Conservation (phyloP, 2,888 invertebrate genomes). For the Ochropleura leucogaster region DNA sequence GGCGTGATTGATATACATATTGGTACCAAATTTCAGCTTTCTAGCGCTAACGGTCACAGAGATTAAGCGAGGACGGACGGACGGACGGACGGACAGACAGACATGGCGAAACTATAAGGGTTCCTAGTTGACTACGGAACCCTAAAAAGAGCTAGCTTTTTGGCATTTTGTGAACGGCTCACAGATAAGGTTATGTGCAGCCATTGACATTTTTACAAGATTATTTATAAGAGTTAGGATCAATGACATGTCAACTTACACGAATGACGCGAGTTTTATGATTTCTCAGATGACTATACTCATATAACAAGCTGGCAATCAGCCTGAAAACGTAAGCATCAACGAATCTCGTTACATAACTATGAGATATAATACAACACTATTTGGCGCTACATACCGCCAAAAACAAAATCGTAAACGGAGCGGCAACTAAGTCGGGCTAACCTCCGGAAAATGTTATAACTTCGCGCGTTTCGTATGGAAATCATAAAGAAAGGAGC, state of each 20-base stretch:
- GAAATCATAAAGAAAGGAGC: constrained; percentile 38
- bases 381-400: constrained; percentile 27
- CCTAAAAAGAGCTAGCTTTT: too few relatives aligned
- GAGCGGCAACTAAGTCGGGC: constrained; percentile 6
- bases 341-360: constrained; percentile 46
- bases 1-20: too few relatives aligned
- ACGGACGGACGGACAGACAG: too few relatives aligned
- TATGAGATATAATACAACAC: constrained; percentile 22
- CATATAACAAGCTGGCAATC: constrained; percentile 42
- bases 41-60: too few relatives aligned
- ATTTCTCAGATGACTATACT: constrained; percentile 30
- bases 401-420: constrained; percentile 21
- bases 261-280: constrained; percentile 8
- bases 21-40: too few relatives aligned
- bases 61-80: too few relatives aligned
- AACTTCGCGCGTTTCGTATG: background rate
- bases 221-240: constrained; percentile 8
- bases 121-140: too few relatives aligned
- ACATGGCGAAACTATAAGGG: too few relatives aligned
- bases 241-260: constrained; percentile 28
- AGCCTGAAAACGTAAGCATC: constrained; percentile 42
- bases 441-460: constrained; percentile 20
- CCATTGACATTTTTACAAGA: too few relatives aligned
- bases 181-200: too few relatives aligned
- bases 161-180: too few relatives aligned